These are phyloP conservation scores for Limnephilus auricula DNA, from an alignment of 2,888 invertebrate genomes.

Conservation along the genomic window DNA sequence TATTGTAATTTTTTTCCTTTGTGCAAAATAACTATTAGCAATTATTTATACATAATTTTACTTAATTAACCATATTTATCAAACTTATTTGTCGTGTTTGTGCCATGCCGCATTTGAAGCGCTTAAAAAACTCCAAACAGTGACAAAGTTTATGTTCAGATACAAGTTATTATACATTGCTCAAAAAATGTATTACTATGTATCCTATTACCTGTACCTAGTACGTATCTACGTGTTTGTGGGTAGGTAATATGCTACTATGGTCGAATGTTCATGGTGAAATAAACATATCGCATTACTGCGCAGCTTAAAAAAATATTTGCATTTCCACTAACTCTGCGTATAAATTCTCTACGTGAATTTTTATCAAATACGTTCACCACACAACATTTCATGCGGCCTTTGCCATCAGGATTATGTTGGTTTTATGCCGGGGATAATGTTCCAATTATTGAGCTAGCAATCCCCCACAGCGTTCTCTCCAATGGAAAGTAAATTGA, in stretches of 20 bases:
- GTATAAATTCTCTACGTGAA: not conserved
- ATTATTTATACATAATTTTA: too few species aligned
- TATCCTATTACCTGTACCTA: too few species aligned
- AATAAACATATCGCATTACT: not conserved
- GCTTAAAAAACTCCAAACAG: too few species aligned
- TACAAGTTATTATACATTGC: too few species aligned
- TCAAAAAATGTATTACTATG: too few species aligned
- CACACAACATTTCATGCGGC: not conserved
- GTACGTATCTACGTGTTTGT: not conserved
- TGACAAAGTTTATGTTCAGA: too few species aligned
- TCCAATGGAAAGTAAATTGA: slow-evolving; percentile 37
- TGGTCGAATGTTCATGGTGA: not conserved
- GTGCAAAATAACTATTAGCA: too few species aligned
- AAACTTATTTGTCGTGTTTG: too few species aligned
- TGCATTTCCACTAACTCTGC: not conserved
- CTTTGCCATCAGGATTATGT: not conserved
- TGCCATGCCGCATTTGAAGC: too few species aligned
- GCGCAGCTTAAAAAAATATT: not conserved
- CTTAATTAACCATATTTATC: too few species aligned
- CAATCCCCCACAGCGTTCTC: not conserved
- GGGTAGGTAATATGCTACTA: too few species aligned
- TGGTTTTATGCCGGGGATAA: not conserved
- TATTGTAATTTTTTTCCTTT: too few species aligned
- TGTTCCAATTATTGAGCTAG: not conserved
- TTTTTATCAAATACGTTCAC: not conserved